Percentiles rank a stretch among this genome's conserved stretches.
Conservation (phyloP, 2,888 invertebrate genomes). For the Amphimallon solstitiale region DNA sequence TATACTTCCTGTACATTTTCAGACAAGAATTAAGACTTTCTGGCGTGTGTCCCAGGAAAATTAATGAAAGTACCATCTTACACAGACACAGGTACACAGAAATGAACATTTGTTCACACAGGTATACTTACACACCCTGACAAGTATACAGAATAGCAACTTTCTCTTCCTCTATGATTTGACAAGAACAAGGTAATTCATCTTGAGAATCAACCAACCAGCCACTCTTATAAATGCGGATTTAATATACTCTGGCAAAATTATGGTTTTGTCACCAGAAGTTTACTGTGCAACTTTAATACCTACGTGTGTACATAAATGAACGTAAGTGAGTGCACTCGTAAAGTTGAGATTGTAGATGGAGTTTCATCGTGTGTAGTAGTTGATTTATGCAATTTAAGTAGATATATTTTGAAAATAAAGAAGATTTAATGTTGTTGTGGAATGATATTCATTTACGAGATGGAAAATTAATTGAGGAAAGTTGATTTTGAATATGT, state of each 20-base stretch:
- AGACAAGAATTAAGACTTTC: slow-evolving; percentile 1
- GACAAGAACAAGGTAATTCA: neutral
- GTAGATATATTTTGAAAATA: no score
- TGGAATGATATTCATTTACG: no score
- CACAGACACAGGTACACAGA: neutral
- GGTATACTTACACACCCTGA: no score
- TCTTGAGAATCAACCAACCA: slow-evolving; percentile 7
- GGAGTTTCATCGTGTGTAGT: neutral
- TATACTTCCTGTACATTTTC: neutral
- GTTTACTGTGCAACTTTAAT: neutral
- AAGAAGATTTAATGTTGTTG: no score
- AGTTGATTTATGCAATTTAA: neutral
- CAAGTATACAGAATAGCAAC: no score
- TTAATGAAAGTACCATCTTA: slow-evolving; percentile 2
- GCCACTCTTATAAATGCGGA: neutral
- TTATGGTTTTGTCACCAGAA: neutral
- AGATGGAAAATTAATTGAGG: no score
- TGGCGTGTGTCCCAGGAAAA: neutral
- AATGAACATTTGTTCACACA: neutral
- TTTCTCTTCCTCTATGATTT: neutral
- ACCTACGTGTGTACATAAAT: no score
- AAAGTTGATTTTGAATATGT: no score
- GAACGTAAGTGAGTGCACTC: neutral
- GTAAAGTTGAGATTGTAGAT: neutral
- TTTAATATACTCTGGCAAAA: neutral